Base-by-base conservation (phyloP, 2,113 vertebrate genomes). In the Cyprinodon brontotheroides region DNA sequence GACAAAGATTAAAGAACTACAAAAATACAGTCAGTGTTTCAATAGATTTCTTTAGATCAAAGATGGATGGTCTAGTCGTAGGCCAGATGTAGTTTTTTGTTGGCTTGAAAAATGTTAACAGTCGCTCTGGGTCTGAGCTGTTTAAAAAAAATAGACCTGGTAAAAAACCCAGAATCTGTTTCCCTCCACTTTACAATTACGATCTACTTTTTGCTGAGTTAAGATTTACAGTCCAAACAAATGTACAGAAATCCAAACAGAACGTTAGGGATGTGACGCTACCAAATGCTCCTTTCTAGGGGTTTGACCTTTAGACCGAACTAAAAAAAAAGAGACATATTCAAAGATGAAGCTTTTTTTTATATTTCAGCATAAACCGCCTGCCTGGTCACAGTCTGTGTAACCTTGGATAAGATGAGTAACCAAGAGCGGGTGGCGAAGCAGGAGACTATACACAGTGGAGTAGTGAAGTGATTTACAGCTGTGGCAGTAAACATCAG, bases 321-420 rank as follows among this genome's bases (percentile, higher is more conserved):
- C 20, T n/a, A 20, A 9, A 57, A 57, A n/a, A 10, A 9, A 57
- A 9, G 2, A n/a, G 20, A 41, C 5, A n/a, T 57, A n/a, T 57
- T 9, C 2, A 5, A 45, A 45, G 43, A 45, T 45, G 9, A 45
- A 10, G 17, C 17, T 53, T n/a, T n/a, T 57, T 6, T 41, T 41
- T 41, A 3, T 57, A 22, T 45, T 74, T 64, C 17, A 66, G 78
- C 83, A 80, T 29, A 74, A 79, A 75, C 62, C 11, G 61, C 68
- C 43, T 50, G 38, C 69, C 53, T 14, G 57, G 77, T 65, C 43
- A 10, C 68, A 53, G 61, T 70, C 74, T 81, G 64, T 80, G 80
- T 88, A 86, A 86, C 88, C 78, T 88, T 91, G 86, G 88, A 86
- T 83, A 61, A 74, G 75, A 88, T 86, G 86, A 90, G 74, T 85